Percentiles rank a stretch among this genome's conserved stretches.
These are phyloP conservation scores for Calliphora vicina DNA, from an alignment of 1,140 invertebrate genomes.

Conservation along the genomic window DNA sequence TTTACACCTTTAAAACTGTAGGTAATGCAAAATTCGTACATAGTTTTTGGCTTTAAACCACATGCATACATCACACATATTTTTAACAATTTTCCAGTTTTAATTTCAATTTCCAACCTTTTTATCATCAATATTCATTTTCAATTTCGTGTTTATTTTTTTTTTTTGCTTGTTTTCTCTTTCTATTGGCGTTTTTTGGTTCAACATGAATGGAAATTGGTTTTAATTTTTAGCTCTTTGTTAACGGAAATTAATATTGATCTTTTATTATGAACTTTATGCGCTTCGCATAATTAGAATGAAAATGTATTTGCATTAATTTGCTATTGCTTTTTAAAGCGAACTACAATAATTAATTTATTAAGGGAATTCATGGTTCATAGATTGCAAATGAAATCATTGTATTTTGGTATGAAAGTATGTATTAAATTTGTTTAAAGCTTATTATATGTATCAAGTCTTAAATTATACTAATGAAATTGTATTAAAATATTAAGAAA, in stretches of 20 bases:
- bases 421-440: too few relatives aligned
- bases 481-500: too few relatives aligned
- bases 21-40: too few relatives aligned
- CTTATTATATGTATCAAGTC: too few relatives aligned
- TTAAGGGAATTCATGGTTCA: background rate
- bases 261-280: background rate
- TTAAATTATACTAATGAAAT: too few relatives aligned
- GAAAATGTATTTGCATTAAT: too few relatives aligned
- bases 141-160: background rate
- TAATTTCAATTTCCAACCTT: background rate
- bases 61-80: background rate
- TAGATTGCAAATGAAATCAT: background rate
- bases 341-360: background rate
- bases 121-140: background rate
- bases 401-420: background rate
- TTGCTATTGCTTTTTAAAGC: background rate
- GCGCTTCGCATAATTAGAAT: background rate
- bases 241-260: background rate
- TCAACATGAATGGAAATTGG: background rate
- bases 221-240: background rate
- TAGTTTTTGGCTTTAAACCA: too few relatives aligned
- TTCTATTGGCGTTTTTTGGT: background rate
- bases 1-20: too few relatives aligned
- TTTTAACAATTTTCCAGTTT: background rate
- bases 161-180: background rate